Conservation (phyloP, 2,113 vertebrate species). For the Carollia perspicillata region DNA sequence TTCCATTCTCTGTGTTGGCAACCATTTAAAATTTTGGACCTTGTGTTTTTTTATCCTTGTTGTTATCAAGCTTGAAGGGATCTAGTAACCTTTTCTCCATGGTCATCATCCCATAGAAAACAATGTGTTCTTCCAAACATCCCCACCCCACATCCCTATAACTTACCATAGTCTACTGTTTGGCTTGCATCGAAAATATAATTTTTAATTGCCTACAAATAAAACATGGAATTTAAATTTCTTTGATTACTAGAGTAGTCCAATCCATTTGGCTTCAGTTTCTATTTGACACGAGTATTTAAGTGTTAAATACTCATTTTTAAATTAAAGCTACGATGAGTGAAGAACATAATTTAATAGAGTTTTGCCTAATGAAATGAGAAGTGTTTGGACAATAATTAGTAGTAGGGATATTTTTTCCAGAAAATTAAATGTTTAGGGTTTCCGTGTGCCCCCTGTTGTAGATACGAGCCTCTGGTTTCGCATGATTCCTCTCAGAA, state of each 20-base stretch:
- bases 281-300: constrained; percentile 69
- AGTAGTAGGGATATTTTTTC: not conserved
- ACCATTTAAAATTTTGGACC: not conserved
- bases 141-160: not conserved
- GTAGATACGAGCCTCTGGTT: not conserved
- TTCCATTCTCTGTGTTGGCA: not conserved
- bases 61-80: not conserved
- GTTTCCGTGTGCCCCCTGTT: not conserved
- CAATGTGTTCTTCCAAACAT: not conserved
- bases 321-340: constrained; percentile 63
- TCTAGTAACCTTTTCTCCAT: constrained; percentile 16
- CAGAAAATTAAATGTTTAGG: constrained; percentile 44
- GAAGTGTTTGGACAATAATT: constrained; percentile 54
- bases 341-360: constrained; percentile 63
- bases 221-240: constrained; percentile 58
- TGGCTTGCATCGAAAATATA: constrained; percentile 43
- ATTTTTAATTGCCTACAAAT: constrained; percentile 68
- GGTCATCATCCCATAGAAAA: not conserved
- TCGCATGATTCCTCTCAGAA: not conserved
- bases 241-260: constrained; percentile 48
- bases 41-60: not conserved
- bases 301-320: constrained; percentile 58
- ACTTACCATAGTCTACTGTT: constrained; percentile 20
- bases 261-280: constrained; percentile 58
- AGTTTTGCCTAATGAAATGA: constrained; percentile 50